phyloP scores from a whole-genome alignment of 64 coral and sea anemone species.

The Acropora yongei region DNA sequence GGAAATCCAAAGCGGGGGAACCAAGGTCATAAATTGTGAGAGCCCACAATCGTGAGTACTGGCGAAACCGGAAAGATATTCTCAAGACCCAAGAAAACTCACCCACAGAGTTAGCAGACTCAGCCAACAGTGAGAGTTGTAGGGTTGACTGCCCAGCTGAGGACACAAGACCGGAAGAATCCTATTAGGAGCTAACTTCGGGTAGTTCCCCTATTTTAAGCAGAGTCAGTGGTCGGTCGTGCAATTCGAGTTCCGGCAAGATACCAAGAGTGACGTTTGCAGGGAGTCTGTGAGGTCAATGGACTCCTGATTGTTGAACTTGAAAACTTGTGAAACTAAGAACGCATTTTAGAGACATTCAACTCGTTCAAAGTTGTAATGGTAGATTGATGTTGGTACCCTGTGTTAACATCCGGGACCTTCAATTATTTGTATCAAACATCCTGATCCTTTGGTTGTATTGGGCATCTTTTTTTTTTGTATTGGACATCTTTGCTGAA shows the following conservation, averaged over 20 bases:
- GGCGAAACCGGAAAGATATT: constrained; percentile 10
- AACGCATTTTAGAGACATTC: neutral
- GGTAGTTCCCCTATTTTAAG: constrained; percentile 3
- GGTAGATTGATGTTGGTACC: neutral
- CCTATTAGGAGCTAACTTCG: neutral
- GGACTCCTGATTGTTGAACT: neutral
- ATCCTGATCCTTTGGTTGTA: too few relatives aligned
- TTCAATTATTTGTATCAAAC: too few relatives aligned
- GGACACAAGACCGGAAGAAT: neutral
- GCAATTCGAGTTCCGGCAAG: neutral
- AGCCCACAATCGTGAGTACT: neutral
- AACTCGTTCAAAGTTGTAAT: neutral
- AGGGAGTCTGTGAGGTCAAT: neutral
- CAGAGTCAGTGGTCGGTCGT: neutral
- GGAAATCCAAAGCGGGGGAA: neutral
- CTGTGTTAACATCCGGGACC: too few relatives aligned
- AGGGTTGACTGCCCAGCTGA: neutral
- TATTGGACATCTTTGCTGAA: too few relatives aligned
- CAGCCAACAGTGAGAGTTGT: neutral
- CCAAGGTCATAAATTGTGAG: constrained; percentile 26
- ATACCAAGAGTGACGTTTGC: neutral
- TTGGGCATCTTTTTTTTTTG: too few relatives aligned
- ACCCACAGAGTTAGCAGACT: neutral
- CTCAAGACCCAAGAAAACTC: constrained; percentile 10
- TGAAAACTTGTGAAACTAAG: neutral